These are phyloP conservation scores for Cuniculus paca DNA, from an alignment of 2,797 vertebrate genomes.

Conservation along the genomic window DNA sequence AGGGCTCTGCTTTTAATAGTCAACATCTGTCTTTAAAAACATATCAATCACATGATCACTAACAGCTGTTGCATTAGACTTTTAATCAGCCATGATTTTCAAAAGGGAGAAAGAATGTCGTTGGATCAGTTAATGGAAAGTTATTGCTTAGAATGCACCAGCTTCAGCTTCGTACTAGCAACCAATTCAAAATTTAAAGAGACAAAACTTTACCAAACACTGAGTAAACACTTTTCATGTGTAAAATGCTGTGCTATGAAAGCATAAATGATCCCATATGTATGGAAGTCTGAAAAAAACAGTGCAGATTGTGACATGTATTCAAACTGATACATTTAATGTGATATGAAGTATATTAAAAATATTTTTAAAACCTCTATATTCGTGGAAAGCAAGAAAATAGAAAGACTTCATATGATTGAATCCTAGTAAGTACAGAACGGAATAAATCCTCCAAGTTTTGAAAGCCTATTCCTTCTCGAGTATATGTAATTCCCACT, in stretches of 20 bases:
- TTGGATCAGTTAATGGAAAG: slow-evolving; percentile 86
- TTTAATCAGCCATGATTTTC: slow-evolving; percentile 88
- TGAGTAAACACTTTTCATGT: slow-evolving; percentile 72
- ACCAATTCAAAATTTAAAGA: slow-evolving; percentile 72
- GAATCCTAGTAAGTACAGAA: neutral
- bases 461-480: neutral
- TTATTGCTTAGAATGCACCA: slow-evolving; percentile 83
- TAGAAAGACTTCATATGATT: neutral
- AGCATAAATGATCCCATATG: slow-evolving; percentile 71
- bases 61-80: slow-evolving; percentile 87
- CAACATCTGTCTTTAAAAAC: slow-evolving; percentile 85
- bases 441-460: neutral
- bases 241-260: slow-evolving; percentile 52
- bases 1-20: slow-evolving; percentile 83
- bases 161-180: slow-evolving; percentile 73
- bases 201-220: slow-evolving; percentile 70
- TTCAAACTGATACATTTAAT: slow-evolving; percentile 44
- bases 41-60: slow-evolving; percentile 87
- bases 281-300: slow-evolving; percentile 55
- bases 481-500: neutral
- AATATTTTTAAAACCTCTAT: neutral
- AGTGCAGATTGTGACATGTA: neutral
- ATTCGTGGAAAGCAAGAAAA: neutral
- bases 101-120: slow-evolving; percentile 83
- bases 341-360: neutral